Evolutionary conservation across 2,797 vertebrate species (phyloP).

Genomic region (Pseudopleuronectes americanus): DNA sequence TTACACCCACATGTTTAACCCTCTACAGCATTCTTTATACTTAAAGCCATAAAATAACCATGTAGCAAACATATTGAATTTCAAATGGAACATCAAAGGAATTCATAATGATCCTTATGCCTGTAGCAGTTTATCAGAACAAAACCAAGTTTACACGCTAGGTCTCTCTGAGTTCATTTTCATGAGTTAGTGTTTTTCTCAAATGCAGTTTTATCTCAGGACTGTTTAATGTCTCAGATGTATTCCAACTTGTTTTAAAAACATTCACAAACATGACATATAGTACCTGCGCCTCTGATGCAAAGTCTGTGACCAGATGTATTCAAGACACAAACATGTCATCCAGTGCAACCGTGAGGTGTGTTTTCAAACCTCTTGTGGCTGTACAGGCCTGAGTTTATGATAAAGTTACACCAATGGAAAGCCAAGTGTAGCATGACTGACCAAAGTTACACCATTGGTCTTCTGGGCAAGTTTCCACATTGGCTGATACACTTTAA

Average conservation of each 20-base stretch:
- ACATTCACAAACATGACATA: neutral
- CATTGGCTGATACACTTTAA: too few species aligned
- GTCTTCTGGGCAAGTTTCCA: too few species aligned
- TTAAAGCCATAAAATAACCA: conserved; percentile 12
- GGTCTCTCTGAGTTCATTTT: neutral
- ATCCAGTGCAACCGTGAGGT: too few species aligned
- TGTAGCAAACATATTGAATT: neutral
- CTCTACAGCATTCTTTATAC: neutral
- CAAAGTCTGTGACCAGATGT: neutral
- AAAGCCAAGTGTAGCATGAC: too few species aligned
- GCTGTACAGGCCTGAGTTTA: too few species aligned
- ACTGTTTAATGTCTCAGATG: conserved; percentile 2
- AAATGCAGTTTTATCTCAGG: conserved; percentile 7
- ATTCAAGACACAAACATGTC: too few species aligned
- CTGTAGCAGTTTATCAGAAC: conserved; percentile 1
- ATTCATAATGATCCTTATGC: conserved; percentile 1
- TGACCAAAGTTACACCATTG: too few species aligned
- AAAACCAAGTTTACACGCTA: conserved; percentile 11
- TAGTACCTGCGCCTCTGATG: neutral
- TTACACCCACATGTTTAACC: neutral
- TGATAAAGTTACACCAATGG: too few species aligned
- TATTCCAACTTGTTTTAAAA: conserved; percentile 5
- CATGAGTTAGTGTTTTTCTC: conserved; percentile 5
- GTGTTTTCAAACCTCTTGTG: too few species aligned
- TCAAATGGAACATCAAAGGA: conserved; percentile 14